These are phyloP conservation scores for Anoplopoma fimbria DNA, from an alignment of 2,113 vertebrate species.

Conservation along the genomic window DNA sequence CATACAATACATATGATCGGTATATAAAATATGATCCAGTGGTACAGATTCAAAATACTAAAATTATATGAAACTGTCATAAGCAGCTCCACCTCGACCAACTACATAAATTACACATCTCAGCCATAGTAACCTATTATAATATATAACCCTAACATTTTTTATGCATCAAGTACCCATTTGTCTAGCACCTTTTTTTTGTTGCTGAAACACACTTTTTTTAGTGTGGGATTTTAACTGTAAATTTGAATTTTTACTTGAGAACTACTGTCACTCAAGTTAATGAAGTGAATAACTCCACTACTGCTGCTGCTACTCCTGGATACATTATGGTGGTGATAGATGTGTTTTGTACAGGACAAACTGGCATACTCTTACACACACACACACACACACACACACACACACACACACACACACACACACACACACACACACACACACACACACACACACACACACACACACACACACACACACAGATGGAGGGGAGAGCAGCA, in stretches of 20 bases:
- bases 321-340: not conserved
- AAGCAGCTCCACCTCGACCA: not conserved
- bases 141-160: not conserved
- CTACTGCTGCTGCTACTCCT: not conserved
- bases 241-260: not conserved
- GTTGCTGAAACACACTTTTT: not conserved
- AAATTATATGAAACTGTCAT: not conserved
- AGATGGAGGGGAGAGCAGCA: slow-evolving; percentile 19
- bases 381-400: not conserved
- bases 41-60: not conserved
- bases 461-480: not conserved
- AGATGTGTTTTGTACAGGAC: not conserved
- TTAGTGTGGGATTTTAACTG: not conserved
- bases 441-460: not conserved
- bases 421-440: not conserved
- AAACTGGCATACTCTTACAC: not conserved
- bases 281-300: not conserved
- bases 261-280: not conserved
- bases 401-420: not conserved
- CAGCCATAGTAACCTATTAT: too few species aligned
- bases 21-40: not conserved
- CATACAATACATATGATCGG: not conserved
- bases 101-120: not conserved
- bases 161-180: not conserved
- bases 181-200: not conserved